Evolutionary conservation across 2,113 vertebrate genomes (phyloP).

Genomic region (Corythornis cristatus): DNA sequence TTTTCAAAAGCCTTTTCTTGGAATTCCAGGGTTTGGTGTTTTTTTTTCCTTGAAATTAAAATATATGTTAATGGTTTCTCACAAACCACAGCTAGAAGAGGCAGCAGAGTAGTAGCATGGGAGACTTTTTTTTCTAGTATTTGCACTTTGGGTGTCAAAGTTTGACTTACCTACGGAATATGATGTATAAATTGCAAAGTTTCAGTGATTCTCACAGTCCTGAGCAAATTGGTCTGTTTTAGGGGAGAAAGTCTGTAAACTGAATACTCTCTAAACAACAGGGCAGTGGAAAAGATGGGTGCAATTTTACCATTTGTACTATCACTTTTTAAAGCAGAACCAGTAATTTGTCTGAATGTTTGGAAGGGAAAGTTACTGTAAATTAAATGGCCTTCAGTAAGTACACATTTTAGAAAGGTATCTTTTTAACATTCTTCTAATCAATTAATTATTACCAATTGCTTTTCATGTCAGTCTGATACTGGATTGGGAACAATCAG

Average conservation of each 20-base stretch:
- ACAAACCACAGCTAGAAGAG: constrained; percentile 21
- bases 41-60: constrained; percentile 2
- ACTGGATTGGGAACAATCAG: not conserved
- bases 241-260: not conserved
- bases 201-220: not conserved
- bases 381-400: not conserved
- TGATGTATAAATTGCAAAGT: not conserved
- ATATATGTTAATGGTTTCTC: not conserved
- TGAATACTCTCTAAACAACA: not conserved
- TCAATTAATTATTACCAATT: not conserved
- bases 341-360: not conserved
- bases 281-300: not conserved
- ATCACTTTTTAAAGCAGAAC: not conserved
- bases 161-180: not conserved
- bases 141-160: not conserved
- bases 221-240: not conserved
- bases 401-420: not conserved
- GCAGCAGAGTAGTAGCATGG: not conserved
- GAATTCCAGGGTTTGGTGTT: not conserved
- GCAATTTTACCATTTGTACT: not conserved
- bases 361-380: not conserved
- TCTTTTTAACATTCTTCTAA: not conserved
- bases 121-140: not conserved
- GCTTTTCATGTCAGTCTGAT: not conserved
- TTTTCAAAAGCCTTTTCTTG: not conserved